Base-by-base conservation (phyloP, 2,113 vertebrate genomes). In the Laticauda laticaudata region DNA sequence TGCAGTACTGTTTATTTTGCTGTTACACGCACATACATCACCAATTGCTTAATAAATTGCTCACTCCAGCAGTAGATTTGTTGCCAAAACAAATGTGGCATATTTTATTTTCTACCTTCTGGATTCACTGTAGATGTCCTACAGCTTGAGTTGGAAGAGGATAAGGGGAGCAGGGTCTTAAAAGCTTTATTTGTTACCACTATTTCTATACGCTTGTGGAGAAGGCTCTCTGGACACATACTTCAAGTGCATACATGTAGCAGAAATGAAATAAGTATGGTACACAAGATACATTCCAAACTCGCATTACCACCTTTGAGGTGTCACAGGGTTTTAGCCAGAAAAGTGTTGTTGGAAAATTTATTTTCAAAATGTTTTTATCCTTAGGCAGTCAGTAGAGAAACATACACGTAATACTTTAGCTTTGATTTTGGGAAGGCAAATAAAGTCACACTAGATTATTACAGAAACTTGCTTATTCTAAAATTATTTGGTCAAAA, bases 161-260 rank as follows among this genome's bases (percentile, higher is more conserved):
- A 93, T 92, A 89, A 26, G 86, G 69, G 94, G 92, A 39, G 21
- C 88, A 59, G 20, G 23, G 95, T 61, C 95, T 92, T 96, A 94
- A 93, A 94, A 96, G 90, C 43, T 91, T 92, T 96, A 93, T 95
- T 96, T 48, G 14, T 91, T 93, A 88, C 95, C 91, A 90, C 94
- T 92, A 91, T 94, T 91, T 89, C 95, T 96, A 92, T 92, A 81
- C 95, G 90, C 89, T 95, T 93, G 48, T 0, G 0, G 95, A 92
- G 91, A 87, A 93, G 91, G 95, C 93, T 94, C 93, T 95, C 93
- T 93, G 94, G 92, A 96, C 93, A 95, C 93, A 94, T 95, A 59
- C 39, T 96, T 91, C 90, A 95, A 91, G 92, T 89, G n/a, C 86
- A 89, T 94, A 95, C 86, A 55, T 92, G 87, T 43, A 57, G 39